Conservation (phyloP, 2,113 vertebrate genomes). For the Myotis davidii region DNA sequence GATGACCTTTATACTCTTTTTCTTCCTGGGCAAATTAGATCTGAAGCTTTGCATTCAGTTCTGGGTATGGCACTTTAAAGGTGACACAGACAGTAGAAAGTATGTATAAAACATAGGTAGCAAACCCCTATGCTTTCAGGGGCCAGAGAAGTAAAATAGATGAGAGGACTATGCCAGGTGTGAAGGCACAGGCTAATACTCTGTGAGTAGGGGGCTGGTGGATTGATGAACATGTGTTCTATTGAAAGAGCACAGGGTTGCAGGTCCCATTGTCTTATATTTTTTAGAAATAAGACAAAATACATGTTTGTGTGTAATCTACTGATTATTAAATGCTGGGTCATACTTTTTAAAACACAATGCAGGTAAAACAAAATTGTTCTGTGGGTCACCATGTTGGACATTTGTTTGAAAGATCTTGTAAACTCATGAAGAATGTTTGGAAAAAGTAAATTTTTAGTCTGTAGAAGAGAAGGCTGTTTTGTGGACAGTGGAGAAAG, state of each 20-base stretch:
- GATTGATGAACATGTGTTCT: not conserved
- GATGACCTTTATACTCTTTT: not conserved
- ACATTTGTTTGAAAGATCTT: not conserved
- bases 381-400: not conserved
- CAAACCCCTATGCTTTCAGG: not conserved
- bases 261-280: not conserved
- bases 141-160: not conserved
- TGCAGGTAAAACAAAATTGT: not conserved
- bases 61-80: not conserved
- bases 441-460: not conserved
- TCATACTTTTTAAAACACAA: not conserved
- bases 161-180: not conserved
- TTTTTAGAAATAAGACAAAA: not conserved
- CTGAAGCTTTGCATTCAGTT: not conserved
- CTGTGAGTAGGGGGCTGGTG: not conserved
- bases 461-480: not conserved
- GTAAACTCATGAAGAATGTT: not conserved
- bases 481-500: not conserved
- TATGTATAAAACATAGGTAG: not conserved
- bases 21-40: not conserved
- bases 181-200: not conserved
- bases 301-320: not conserved
- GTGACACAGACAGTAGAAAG: not conserved
- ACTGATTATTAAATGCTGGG: not conserved
- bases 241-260: not conserved